A percentile compares a stretch with the other conserved stretches of the same genome.
phyloP scores from a whole-genome alignment of 2,888 invertebrate genomes.

The Branchipolynoe longqiensis region DNA sequence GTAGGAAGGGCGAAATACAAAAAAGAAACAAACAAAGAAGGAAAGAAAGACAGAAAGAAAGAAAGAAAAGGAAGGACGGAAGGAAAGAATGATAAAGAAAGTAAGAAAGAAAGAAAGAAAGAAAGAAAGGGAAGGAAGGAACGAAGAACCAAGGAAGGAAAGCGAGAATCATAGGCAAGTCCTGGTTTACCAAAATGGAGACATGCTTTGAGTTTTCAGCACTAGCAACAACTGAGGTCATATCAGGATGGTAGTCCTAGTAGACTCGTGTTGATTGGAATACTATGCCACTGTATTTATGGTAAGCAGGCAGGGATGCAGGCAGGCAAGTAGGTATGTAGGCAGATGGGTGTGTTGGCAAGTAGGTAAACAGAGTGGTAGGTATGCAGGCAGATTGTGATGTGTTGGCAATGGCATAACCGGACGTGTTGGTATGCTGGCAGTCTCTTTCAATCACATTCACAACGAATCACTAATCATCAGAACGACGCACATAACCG shows the following conservation, averaged over 20 bases:
- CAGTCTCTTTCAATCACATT: background rate
- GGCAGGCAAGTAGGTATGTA: too few species aligned
- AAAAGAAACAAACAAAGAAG: background rate
- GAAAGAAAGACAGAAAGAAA: background rate
- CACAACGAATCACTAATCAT: background rate
- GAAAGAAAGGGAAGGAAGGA: background rate
- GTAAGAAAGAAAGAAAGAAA: too few species aligned
- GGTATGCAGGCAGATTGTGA: too few species aligned
- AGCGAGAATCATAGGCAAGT: background rate
- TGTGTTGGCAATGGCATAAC: too few species aligned
- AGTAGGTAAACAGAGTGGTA: too few species aligned
- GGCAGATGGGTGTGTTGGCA: too few species aligned
- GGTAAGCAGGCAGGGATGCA: too few species aligned
- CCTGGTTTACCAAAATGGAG: background rate
- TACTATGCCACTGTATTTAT: too few species aligned
- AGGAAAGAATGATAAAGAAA: background rate
- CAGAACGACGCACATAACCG: background rate
- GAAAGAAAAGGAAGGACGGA: background rate
- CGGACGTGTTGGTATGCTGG: too few species aligned
- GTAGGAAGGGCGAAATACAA: background rate
- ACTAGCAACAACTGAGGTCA: too few species aligned
- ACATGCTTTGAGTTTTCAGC: background rate
- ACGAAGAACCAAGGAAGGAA: background rate
- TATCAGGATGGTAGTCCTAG: too few species aligned
- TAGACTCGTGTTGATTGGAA: too few species aligned